phyloP scores from a whole-genome alignment of 53 echinoderm and acorn worm species.

The Paracentrotus lividus region DNA sequence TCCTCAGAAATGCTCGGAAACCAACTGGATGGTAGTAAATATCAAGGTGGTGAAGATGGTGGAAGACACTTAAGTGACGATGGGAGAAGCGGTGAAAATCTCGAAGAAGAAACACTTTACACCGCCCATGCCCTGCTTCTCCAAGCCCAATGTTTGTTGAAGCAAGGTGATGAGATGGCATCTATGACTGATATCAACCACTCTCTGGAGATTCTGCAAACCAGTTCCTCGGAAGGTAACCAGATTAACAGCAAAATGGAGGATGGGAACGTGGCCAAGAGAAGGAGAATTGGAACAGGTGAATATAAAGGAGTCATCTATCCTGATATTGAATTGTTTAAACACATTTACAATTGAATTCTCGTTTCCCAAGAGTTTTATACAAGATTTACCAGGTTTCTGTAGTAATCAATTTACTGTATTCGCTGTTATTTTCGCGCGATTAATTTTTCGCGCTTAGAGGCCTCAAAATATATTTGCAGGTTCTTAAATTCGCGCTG shows the following conservation, averaged over 20 bases:
- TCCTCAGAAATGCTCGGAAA: background rate
- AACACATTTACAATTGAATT: too few species aligned
- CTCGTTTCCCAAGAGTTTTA: too few species aligned
- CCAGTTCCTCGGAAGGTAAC: background rate
- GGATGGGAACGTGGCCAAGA: background rate
- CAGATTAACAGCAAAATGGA: background rate
- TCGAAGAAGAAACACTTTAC: conserved; percentile 3
- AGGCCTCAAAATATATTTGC: too few species aligned
- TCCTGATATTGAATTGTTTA: background rate
- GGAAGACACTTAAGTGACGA: background rate
- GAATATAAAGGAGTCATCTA: too few species aligned
- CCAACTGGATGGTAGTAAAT: background rate
- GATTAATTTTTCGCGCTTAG: too few species aligned
- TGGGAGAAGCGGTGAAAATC: background rate
- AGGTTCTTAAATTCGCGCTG: too few species aligned
- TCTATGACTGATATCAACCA: background rate
- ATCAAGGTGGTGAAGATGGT: background rate
- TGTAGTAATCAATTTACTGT: too few species aligned
- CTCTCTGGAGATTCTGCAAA: conserved; percentile 36
- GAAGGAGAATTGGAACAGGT: conserved; percentile 36
- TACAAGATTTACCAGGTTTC: too few species aligned
- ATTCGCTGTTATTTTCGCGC: too few species aligned
- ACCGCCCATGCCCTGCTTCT: conserved; percentile 49
- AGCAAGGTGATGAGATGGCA: background rate
- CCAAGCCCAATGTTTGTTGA: conserved; percentile 44